Evolutionary conservation across 2,888 invertebrate species (phyloP).

Genomic region (Hyles lineata): DNA sequence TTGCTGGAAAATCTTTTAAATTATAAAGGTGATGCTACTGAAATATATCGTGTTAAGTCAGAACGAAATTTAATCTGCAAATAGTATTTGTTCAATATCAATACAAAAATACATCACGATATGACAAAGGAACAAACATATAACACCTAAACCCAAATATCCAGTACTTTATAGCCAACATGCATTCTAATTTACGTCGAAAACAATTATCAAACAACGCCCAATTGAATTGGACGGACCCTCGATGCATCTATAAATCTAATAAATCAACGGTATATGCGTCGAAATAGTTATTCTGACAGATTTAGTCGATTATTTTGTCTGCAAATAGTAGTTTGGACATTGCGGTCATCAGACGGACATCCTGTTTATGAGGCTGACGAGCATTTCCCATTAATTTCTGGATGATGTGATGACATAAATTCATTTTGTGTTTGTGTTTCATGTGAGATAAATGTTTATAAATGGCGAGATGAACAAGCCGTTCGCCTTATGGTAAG

Average conservation of each 20-base stretch:
- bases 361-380: neutral
- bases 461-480: too few species aligned
- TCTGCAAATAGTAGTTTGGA: neutral
- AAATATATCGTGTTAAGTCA: too few species aligned
- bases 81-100: neutral
- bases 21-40: too few species aligned
- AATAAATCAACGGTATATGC: neutral
- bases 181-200: too few species aligned
- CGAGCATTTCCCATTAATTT: constrained; percentile 2
- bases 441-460: too few species aligned
- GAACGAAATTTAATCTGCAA: neutral
- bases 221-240: neutral
- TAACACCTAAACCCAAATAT: too few species aligned
- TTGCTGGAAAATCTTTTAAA: too few species aligned
- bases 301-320: neutral
- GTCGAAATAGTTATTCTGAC: constrained; percentile 3
- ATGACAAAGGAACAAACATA: too few species aligned
- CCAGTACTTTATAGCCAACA: too few species aligned
- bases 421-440: too few species aligned
- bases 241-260: neutral
- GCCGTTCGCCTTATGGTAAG: too few species aligned
- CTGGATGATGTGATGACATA: neutral
- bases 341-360: neutral
- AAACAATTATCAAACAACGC: too few species aligned
- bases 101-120: neutral